Conservation (phyloP, 1,140 invertebrate genomes). For the Solenopsis invicta region DNA sequence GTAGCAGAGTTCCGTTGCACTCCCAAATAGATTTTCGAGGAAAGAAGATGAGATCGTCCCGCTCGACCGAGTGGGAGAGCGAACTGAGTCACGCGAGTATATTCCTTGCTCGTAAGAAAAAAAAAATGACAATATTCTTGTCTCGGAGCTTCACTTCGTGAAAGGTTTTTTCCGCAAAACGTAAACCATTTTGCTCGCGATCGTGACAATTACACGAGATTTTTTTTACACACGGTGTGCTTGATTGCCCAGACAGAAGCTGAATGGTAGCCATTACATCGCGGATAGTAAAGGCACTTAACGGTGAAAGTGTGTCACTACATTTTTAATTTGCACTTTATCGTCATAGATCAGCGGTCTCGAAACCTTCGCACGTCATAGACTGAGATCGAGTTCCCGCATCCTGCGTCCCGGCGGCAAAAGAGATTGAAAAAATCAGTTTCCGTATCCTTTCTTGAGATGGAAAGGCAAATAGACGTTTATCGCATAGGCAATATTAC, state of each 20-base stretch:
- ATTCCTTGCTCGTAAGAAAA: neutral
- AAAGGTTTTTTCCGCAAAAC: neutral
- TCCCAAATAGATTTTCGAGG: constrained; percentile 38
- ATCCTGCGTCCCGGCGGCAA: constrained; percentile 3
- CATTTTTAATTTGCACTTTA: constrained; percentile 70
- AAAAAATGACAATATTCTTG: neutral
- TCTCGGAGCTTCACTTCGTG: neutral
- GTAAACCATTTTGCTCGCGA: constrained; percentile 9
- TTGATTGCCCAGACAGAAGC: constrained; percentile 16
- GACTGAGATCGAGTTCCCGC: constrained; percentile 52
- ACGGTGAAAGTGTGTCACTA: constrained; percentile 77
- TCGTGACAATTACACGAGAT: neutral
- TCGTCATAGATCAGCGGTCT: constrained; percentile 67
- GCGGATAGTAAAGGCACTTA: constrained; percentile 25
- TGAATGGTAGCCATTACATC: constrained; percentile 44
- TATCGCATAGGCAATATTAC: neutral
- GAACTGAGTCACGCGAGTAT: constrained; percentile 32
- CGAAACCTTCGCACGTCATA: constrained; percentile 73
- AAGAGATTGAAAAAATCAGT: constrained; percentile 23
- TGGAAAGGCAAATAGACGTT: constrained; percentile 11
- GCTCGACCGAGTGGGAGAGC: neutral
- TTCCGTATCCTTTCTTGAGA: constrained; percentile 47
- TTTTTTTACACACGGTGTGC: constrained; percentile 11
- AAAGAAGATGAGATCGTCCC: neutral
- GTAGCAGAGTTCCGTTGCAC: constrained; percentile 1